These are phyloP conservation scores for Nephrotoma guestfalica DNA, from an alignment of 2,888 invertebrate genomes.

Conservation along the genomic window DNA sequence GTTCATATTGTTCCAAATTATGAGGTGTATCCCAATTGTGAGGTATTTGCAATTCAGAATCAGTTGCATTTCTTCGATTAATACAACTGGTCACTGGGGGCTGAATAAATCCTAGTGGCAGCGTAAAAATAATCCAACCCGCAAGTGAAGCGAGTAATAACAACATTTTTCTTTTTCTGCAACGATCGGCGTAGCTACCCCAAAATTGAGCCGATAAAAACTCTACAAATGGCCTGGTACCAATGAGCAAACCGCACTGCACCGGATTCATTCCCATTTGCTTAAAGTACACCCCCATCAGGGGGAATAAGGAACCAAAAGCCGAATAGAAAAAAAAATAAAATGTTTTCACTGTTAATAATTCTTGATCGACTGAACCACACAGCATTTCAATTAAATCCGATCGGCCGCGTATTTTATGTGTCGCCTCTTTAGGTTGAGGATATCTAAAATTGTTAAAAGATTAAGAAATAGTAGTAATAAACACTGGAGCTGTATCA, in stretches of 20 bases:
- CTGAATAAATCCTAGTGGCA: slow-evolving; percentile 89
- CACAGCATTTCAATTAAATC: slow-evolving; percentile 73
- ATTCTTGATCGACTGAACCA: slow-evolving; percentile 73
- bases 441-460: slow-evolving; percentile 45
- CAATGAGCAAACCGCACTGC: slow-evolving; percentile 87
- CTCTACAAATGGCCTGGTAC: slow-evolving; percentile 92
- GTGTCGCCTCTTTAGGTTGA: slow-evolving; percentile 74
- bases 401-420: slow-evolving; percentile 76
- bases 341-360: slow-evolving; percentile 91
- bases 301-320: slow-evolving; percentile 93
- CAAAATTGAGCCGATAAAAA: slow-evolving; percentile 96
- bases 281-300: slow-evolving; percentile 99
- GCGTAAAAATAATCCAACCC: slow-evolving; percentile 93
- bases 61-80: slow-evolving; percentile 43
- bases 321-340: slow-evolving; percentile 99
- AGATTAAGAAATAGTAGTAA: neutral
- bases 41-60: slow-evolving; percentile 47
- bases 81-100: slow-evolving; percentile 88
- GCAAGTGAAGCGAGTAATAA: slow-evolving; percentile 79
- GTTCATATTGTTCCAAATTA: slow-evolving; percentile 6
- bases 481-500: neutral
- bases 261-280: slow-evolving; percentile 98
- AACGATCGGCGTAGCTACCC: slow-evolving; percentile 88
- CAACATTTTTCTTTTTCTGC: slow-evolving; percentile 74
- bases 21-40: too few species aligned